Conservation (phyloP, 2,888 invertebrate species). For the Onthophagus sagittarius region DNA sequence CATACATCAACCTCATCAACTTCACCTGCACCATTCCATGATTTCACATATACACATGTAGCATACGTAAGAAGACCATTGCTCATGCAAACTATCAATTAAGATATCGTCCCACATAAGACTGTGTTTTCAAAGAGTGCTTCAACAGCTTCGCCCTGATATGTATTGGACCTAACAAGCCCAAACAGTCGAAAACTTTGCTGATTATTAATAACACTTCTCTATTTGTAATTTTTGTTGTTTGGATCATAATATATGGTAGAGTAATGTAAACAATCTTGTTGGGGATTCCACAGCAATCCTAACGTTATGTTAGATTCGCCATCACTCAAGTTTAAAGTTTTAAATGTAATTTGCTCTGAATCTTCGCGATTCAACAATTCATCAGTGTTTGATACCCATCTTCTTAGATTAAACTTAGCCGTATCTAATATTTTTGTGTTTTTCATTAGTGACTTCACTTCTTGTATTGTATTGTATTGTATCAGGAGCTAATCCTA, state of each 20-base stretch:
- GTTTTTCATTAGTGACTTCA: too few species aligned
- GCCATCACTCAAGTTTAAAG: too few species aligned
- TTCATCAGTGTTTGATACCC: too few species aligned
- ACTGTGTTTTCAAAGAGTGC: slow-evolving; percentile 5
- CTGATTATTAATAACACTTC: slow-evolving; percentile 6
- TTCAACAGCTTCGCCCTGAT: slow-evolving; percentile 1
- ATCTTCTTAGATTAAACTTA: too few species aligned
- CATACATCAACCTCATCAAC: background rate
- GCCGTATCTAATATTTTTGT: too few species aligned
- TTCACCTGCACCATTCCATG: background rate
- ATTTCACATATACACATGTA: slow-evolving; percentile 9
- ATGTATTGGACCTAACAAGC: slow-evolving; percentile 4
- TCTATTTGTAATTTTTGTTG: background rate
- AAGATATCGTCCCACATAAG: slow-evolving; percentile 6
- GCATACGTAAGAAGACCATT: background rate
- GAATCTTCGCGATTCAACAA: too few species aligned
- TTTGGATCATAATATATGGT: background rate
- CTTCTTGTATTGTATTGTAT: too few species aligned
- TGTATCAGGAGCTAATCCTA: too few species aligned
- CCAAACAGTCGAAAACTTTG: slow-evolving; percentile 6
- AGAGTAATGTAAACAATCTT: slow-evolving; percentile 5
- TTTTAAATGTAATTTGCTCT: too few species aligned
- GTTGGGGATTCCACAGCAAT: slow-evolving; percentile 1
- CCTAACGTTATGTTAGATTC: slow-evolving; percentile 5
- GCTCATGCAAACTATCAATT: background rate